Base-by-base conservation (phyloP, 2,888 invertebrate genomes). In the Lampropteryx suffumata region DNA sequence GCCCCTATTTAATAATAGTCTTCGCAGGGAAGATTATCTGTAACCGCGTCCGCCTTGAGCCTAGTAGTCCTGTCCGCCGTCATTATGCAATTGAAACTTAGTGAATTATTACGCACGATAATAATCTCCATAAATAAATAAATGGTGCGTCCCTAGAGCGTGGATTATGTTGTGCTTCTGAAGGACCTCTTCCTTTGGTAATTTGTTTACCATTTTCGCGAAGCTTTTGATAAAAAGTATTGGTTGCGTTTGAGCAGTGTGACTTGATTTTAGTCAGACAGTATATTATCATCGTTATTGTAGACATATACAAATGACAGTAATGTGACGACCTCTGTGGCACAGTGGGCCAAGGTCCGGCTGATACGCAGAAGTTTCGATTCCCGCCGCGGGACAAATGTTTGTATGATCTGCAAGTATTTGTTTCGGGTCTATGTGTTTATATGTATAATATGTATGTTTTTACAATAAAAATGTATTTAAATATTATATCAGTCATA, bases 31-130 rank as follows among this genome's bases (percentile, higher is more conserved):
- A 86, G 88, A 88, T 88, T 84, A 88, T 87, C 88, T 81, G 71
- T 62, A 61, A 21, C 58, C 42, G 73, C 76, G 82, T 83, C 79
- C 83, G 87, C 84, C 85, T 76, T 69, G 76, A 84, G 84, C 70
- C 74, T 85, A 74, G 87, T 86, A 86, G 85, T 81, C 69, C 73
- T 81, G 84, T 84, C 84, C 69, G 82, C 83, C 82, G 72, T 86
- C 85, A 89, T 90, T 89, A 90, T 84, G 89, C 90, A 89, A 90
- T 90, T 90, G 90, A 90, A 90, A 86, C 84, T 89, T 88, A 85
- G 84, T 89, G 90, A 90, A 87, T 85, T 89, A 90, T 89, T 84
- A 89, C 85, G 78, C 82, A 83, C 79, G 85, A 86, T 89, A 84
- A 87, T 85, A 84, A 86, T 88, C 86, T 83, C 65, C 78, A 82